Base-by-base conservation (phyloP, 2,797 vertebrate genomes). In the Tinamus major region DNA sequence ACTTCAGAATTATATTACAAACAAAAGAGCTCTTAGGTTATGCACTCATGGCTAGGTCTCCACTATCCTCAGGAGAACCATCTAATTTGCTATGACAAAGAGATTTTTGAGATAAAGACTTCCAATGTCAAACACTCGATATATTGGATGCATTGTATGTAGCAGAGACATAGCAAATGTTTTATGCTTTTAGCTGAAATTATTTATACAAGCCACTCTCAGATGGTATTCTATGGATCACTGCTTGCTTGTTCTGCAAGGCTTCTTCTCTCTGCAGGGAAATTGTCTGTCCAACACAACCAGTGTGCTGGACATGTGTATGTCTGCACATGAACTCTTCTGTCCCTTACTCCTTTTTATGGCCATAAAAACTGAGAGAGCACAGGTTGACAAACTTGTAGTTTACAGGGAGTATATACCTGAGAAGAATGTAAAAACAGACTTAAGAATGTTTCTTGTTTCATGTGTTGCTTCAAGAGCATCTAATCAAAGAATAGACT, bases 31-130 rank as follows among this genome's bases (percentile, higher is more conserved):
- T 23, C 62, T 78, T 79, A 59, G 41, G 13, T 35, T 78, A 53
- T 33, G 23, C 15, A 19, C 46, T 62, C 64, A 65, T 41, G 42
- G 7, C 6, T 79, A 44, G 33, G 39, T 17, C 71, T 78, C 63
- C 44, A 61, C 1, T 75, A 37, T 13, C 27, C 27, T 15, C 51
- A 13, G 35, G 41, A 65, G 41, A 71, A 31, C 33, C 12, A 31
- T 79, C 13, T 79, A 37, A 59, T 37, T 41, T 70, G 27, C 59
- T 70, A 46, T 59, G 63, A 61, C 20, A 59, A 48, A 51, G 58
- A 27, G 39, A 58, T 55, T 83, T 82, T 84, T 79, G 17, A 79
- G 35, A 76, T 69, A 15, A 58, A 83, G 68, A 26, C 21, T 87
- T 79, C 31, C 19, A 70, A 11, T 65, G 58, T 87, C 58, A 75